These are phyloP conservation scores for Willowsia nigromaculata DNA, from an alignment of 2,888 invertebrate genomes.

Conservation along the genomic window DNA sequence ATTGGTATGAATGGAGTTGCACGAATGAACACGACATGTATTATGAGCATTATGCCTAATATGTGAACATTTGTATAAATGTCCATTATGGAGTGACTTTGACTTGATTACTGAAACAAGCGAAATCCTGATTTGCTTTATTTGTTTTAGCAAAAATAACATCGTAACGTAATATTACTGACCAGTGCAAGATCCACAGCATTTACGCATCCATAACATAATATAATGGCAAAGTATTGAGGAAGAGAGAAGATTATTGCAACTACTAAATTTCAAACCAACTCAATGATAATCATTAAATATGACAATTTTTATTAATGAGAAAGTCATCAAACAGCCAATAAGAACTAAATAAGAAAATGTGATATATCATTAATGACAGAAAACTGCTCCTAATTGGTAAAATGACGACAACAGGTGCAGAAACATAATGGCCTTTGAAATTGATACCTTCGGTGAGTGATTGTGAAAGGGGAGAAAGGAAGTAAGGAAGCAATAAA, in stretches of 20 bases:
- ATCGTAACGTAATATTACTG: background rate
- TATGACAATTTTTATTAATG: constrained; percentile 3
- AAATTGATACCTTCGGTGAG: constrained; percentile 1
- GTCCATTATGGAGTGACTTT: background rate
- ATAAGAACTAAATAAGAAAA: background rate
- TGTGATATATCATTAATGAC: background rate
- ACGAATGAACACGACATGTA: background rate
- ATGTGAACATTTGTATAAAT: no score
- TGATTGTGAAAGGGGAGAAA: background rate
- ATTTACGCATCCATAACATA: background rate
- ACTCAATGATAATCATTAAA: background rate
- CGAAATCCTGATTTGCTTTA: background rate
- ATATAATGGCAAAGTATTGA: background rate
- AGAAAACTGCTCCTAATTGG: constrained; percentile 11
- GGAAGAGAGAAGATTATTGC: background rate
- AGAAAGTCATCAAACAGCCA: no score
- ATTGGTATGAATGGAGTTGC: background rate
- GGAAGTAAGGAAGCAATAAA: background rate
- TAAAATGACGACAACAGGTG: constrained; percentile 44
- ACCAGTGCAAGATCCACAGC: background rate
- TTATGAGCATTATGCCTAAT: background rate
- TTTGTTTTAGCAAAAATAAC: background rate
- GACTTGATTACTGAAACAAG: background rate
- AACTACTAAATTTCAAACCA: background rate
- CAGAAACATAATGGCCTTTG: constrained; percentile 35